Evolutionary conservation across 2,888 invertebrate genomes (phyloP), one percentile per base, ranked within the genome.

Genomic region (Arctia plantaginis): DNA sequence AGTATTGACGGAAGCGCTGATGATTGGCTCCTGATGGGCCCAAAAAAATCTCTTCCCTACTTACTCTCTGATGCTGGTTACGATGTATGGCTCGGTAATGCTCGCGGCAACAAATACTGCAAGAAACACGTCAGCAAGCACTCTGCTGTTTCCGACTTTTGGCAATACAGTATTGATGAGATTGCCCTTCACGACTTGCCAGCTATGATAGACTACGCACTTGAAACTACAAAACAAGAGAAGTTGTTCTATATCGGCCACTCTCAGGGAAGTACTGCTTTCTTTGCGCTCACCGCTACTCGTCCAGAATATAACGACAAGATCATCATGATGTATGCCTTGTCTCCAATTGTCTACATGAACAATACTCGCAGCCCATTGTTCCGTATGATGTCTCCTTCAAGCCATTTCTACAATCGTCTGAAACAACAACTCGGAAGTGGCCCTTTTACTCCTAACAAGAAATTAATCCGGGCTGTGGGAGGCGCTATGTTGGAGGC

Each of bases 1-100:
- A 97, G 98, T 10, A 89, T 98, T 6, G 89, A 97, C n/a, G 97
- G 96, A 66, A 96, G 97, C 80, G 96, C 97, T 0, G 96, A 97
- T 44, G 96, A 97, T 88, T 98, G 97, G 97, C 93, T 98, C 7
- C 92, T 97, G 78, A 96, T 97, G 89, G 96, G 97, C 27, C 96
- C 97, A 0, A 92, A 95, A 74, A 96, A 96, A 77, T 93, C 94
- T 0, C 92, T 95, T 59, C 91, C 94, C 35, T 95, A 91, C 86
- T 81, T 91, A 77, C 89, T 95, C 27, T 86, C 92, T 41, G 93
- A 94, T 78, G 92, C 91, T 62, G 94, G 94, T 74, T 93, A 90
- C 82, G 95, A 95, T n/a, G 95, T 95, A 71, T 95, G 94, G 94
- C 90, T 95, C 62, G 95, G 94, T 80, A 95, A 94, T 85, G 90